phyloP scores from a whole-genome alignment of 1,140 invertebrate species.

The Neotoxoptera formosana region DNA sequence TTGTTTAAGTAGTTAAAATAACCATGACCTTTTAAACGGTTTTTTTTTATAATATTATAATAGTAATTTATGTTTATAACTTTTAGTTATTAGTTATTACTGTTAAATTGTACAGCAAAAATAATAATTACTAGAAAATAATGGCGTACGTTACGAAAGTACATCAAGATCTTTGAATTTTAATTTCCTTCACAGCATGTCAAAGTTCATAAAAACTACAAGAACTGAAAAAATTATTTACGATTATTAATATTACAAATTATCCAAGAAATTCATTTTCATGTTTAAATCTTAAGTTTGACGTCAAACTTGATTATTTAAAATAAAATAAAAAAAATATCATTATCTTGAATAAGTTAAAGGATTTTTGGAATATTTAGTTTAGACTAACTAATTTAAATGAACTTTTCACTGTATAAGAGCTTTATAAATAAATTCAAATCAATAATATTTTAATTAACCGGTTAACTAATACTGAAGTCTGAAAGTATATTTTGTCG shows the following conservation, averaged over 20 bases:
- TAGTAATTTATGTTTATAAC: too few species aligned
- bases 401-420: too few species aligned
- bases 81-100: too few species aligned
- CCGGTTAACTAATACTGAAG: too few species aligned
- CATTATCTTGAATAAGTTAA: not conserved
- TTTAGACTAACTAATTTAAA: not conserved
- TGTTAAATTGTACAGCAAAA: too few species aligned
- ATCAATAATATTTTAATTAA: too few species aligned
- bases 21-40: not conserved
- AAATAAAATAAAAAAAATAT: not conserved
- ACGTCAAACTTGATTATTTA: not conserved
- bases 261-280: not conserved
- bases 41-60: not conserved
- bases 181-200: not conserved
- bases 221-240: not conserved
- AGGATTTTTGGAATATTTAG: not conserved
- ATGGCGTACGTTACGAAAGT: not conserved
- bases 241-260: not conserved
- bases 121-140: not conserved
- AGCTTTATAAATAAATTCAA: not conserved
- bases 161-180: not conserved
- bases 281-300: not conserved
- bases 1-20: not conserved
- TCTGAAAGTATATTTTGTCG: too few species aligned
- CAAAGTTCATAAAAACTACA: not conserved